Percentiles rank a stretch among this genome's conserved stretches.
Conservation (phyloP, 2,797 vertebrate species). For the Luscinia megarhynchos region DNA sequence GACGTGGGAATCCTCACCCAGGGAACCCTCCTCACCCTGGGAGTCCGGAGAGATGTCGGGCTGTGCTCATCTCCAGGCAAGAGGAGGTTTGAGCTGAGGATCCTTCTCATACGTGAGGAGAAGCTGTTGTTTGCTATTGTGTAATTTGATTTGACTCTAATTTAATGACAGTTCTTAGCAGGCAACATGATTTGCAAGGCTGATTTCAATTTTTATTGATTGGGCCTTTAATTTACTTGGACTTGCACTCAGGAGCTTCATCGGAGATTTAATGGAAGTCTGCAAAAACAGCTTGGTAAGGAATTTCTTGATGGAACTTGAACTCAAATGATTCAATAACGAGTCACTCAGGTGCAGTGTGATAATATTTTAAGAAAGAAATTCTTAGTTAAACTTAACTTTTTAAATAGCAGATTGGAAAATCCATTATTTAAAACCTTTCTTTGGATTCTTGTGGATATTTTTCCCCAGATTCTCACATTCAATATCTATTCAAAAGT, state of each 20-base stretch:
- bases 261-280: neutral
- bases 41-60: accelerated
- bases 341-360: neutral
- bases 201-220: slow-evolving; percentile 40
- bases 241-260: neutral
- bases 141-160: slow-evolving; percentile 31
- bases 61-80: neutral
- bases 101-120: neutral
- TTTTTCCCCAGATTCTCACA: neutral
- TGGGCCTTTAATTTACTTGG: slow-evolving; percentile 29
- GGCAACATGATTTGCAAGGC: slow-evolving; percentile 13
- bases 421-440: neutral
- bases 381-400: neutral
- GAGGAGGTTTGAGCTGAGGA: neutral
- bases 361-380: neutral
- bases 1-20: neutral
- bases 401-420: neutral
- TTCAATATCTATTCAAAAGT: neutral
- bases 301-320: neutral
- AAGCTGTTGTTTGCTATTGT: neutral
- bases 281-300: slow-evolving; percentile 12
- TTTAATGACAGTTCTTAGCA: neutral
- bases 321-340: neutral
- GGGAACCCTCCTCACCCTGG: neutral
- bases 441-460: neutral